Evolutionary conservation across 64 coral and sea anemone genomes (phyloP).

Genomic region (Orbicella faveolata): DNA sequence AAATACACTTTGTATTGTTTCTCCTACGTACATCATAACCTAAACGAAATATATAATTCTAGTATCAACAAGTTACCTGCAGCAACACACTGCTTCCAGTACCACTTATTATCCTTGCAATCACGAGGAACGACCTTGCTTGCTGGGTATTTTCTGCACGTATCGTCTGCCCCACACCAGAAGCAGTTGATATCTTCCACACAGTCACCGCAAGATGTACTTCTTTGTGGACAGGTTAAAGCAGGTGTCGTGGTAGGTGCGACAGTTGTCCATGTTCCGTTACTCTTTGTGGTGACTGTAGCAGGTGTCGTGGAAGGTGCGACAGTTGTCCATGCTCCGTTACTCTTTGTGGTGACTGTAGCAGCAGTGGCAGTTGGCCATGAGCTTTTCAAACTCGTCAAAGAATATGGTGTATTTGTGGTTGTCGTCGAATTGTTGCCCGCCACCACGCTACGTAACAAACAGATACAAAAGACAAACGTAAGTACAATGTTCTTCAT

Average conservation of each 20-base stretch:
- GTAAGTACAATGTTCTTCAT: background rate
- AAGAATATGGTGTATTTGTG: background rate
- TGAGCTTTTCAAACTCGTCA: background rate
- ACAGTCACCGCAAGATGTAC: conserved; percentile 58
- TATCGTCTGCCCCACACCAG: conserved; percentile 53
- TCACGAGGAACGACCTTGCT: conserved; percentile 47
- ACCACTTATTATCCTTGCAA: conserved; percentile 82
- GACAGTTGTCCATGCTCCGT: conserved; percentile 9
- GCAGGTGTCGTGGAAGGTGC: conserved; percentile 29
- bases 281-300: background rate
- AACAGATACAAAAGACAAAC: conserved; percentile 5
- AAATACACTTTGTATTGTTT: too few species aligned
- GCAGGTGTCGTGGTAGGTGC: conserved; percentile 31
- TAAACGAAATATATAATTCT: background rate
- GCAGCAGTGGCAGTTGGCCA: background rate
- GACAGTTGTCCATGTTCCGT: conserved; percentile 11
- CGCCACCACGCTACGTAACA: background rate
- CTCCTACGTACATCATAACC: too few species aligned
- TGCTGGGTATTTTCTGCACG: conserved; percentile 50
- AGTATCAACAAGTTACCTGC: conserved; percentile 40
- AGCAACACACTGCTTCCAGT: conserved; percentile 70
- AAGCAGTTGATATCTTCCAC: conserved; percentile 56
- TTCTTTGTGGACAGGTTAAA: conserved; percentile 47
- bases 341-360: conserved; percentile 3
- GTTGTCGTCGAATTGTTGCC: background rate